Percentiles rank a stretch among this genome's conserved stretches.
Evolutionary conservation across 2,888 invertebrate species (phyloP).

Genomic region (Stomorhina lunata): DNA sequence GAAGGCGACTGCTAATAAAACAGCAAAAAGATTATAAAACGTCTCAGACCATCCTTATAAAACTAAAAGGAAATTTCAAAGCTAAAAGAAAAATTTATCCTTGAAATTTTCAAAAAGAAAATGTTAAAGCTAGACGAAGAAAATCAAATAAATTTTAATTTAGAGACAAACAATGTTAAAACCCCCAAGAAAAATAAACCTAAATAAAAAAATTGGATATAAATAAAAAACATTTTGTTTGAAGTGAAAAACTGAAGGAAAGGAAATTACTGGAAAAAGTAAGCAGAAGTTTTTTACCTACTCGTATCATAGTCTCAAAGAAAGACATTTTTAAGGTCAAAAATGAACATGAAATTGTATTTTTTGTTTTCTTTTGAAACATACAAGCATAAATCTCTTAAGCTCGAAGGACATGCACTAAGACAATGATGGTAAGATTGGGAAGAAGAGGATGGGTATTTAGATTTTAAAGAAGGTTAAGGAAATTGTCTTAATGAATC

Average conservation of each 20-base stretch:
- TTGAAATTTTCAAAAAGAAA: too few relatives aligned
- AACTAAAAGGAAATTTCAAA: conserved; percentile 6
- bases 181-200: conserved; percentile 17
- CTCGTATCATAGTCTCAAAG: neutral
- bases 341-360: conserved; percentile 65
- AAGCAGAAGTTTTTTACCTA: conserved; percentile 15
- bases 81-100: conserved; percentile 1
- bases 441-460: neutral
- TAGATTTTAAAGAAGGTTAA: conserved; percentile 53
- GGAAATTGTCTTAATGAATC: conserved; percentile 56
- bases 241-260: conserved; percentile 2
- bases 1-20: neutral
- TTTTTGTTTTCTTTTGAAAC: conserved; percentile 57
- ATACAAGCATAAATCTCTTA: conserved; percentile 75
- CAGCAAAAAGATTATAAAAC: neutral
- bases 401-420: conserved; percentile 19
- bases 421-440: neutral
- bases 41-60: neutral
- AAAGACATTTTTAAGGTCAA: conserved; percentile 71
- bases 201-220: conserved; percentile 14
- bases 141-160: conserved; percentile 70
- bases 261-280: conserved; percentile 40
- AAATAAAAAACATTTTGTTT: conserved; percentile 14
- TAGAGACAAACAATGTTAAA: conserved; percentile 62
- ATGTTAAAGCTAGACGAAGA: conserved; percentile 33